Evolutionary conservation across 30 jellyfish, hydroid and myxozoan genomes (phyloP), one percentile per base, ranked within the genome.

Genomic region (Hydra vulgaris): DNA sequence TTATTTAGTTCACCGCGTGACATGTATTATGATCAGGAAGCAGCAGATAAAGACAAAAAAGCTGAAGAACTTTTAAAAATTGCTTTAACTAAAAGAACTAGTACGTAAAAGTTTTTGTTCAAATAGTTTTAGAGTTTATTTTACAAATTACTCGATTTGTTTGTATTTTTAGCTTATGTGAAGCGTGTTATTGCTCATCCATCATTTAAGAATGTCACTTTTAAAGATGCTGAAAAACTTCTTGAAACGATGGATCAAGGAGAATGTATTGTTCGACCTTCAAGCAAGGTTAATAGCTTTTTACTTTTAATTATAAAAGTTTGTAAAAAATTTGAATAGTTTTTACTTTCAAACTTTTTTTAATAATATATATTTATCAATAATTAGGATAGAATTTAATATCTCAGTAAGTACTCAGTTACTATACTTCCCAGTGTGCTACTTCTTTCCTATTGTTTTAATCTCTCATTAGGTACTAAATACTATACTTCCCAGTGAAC

Each of bases 171-270:
- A 91, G 98, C 98, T 21, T 93, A 93, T 79, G 73, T 87, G 53
- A 93, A 88, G 79, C 86, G 96, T 27, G 96, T 93, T 56, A 93
- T 93, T 20, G 96, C 96, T 7, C 99, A 93, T 79, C 96, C 99
- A 3, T 77, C 96, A 25, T 93, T 93, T 83, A 84, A 84, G 77
- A 93, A 93, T 61, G 85, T 93, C 79, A 93, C 99, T 15, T 93
- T 93, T 83, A 88, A 88, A 88, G 99, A 93, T 54, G 99, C 99
- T 4, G 99, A 93, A 66, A 76, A 79, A 67, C 61, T 79, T 23
- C 79, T 93, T 69, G 95, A 93, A 25, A 78, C 83, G 7, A 23
- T 87, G 95, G 96, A 84, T 15, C 93, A 74, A 27, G 96, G 96
- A 25, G 99, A 93, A 68, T 93, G 99, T 72, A 84, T 93, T 25